Evolutionary conservation across 2,113 vertebrate species (phyloP).

Genomic region (Sebastes fasciatus): DNA sequence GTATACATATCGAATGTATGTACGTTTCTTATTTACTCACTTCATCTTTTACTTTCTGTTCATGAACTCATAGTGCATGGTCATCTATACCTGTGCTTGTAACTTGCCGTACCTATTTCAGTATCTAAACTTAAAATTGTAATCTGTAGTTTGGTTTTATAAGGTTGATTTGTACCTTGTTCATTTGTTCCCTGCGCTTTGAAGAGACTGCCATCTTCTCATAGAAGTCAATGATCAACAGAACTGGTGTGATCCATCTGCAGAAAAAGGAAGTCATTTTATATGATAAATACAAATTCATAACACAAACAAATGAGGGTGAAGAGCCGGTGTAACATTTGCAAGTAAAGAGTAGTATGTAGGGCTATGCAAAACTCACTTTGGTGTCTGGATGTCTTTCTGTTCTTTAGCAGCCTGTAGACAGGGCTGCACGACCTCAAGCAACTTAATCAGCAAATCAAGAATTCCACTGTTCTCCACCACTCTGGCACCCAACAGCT

Average conservation of each 20-base stretch:
- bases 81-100: neutral
- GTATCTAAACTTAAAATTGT: neutral
- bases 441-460: slow-evolving; percentile 92
- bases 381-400: slow-evolving; percentile 94
- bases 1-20: neutral
- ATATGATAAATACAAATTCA: neutral
- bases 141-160: slow-evolving; percentile 1
- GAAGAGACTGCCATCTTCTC: slow-evolving; percentile 95
- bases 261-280: slow-evolving; percentile 12
- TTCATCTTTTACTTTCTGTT: neutral
- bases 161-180: slow-evolving; percentile 83
- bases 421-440: slow-evolving; percentile 95
- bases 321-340: neutral
- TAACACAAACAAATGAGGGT: neutral
- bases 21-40: neutral
- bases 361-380: slow-evolving; percentile 83
- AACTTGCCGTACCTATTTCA: neutral
- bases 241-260: slow-evolving; percentile 95
- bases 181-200: slow-evolving; percentile 94
- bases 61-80: neutral
- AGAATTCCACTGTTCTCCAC: slow-evolving; percentile 94
- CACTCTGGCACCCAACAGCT: slow-evolving; percentile 91
- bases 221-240: slow-evolving; percentile 95
- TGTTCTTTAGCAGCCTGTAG: slow-evolving; percentile 94
- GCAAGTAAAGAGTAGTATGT: neutral